Percentiles rank a stretch among this genome's conserved stretches.
These are phyloP conservation scores for Temnothorax nylanderi DNA, from an alignment of 1,140 invertebrate genomes.

Conservation along the genomic window DNA sequence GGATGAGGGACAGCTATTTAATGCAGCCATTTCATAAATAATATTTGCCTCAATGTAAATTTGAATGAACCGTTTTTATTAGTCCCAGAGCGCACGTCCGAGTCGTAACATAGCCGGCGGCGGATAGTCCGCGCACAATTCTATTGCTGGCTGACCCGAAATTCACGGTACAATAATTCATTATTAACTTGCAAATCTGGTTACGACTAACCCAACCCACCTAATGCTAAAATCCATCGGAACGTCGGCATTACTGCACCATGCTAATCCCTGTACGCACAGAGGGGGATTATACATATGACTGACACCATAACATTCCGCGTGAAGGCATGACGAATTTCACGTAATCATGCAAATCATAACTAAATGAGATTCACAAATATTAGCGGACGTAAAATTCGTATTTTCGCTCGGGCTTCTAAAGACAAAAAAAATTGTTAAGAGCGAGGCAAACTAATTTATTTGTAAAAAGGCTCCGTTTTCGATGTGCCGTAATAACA, in stretches of 20 bases:
- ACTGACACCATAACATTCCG: slow-evolving; percentile 55
- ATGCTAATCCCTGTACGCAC: slow-evolving; percentile 51
- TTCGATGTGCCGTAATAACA: not conserved
- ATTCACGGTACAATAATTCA: slow-evolving; percentile 73
- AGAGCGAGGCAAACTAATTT: not conserved
- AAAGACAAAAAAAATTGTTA: not conserved
- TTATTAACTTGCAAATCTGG: slow-evolving; percentile 72
- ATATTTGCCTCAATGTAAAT: slow-evolving; percentile 45
- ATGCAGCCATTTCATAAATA: slow-evolving; percentile 42
- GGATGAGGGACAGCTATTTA: slow-evolving; percentile 21
- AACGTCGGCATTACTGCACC: slow-evolving; percentile 63
- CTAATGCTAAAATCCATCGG: slow-evolving; percentile 63
- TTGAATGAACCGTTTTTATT: slow-evolving; percentile 52
- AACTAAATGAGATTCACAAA: slow-evolving; percentile 36
- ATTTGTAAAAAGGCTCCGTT: not conserved
- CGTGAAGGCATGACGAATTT: slow-evolving; percentile 51
- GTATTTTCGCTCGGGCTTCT: not conserved
- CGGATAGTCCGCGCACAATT: slow-evolving; percentile 63
- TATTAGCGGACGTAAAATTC: not conserved
- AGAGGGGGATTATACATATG: slow-evolving; percentile 51
- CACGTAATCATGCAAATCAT: slow-evolving; percentile 45
- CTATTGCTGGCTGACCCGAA: slow-evolving; percentile 69
- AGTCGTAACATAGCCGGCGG: slow-evolving; percentile 25
- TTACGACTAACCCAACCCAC: slow-evolving; percentile 58
- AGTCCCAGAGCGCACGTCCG: slow-evolving; percentile 50